Evolutionary conservation across 2,888 invertebrate species (phyloP).

Genomic region (Nudaria mundana): DNA sequence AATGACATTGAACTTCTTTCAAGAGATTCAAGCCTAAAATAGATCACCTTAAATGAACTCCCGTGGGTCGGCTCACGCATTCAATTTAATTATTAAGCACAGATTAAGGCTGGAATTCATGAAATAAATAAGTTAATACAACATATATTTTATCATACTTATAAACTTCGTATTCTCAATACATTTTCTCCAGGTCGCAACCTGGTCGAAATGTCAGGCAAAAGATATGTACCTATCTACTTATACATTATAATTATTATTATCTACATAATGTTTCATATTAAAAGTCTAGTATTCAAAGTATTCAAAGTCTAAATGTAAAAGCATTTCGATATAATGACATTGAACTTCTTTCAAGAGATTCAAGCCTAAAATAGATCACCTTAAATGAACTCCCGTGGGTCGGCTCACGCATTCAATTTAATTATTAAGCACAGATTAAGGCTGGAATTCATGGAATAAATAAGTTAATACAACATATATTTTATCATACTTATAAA

Average conservation of each 20-base stretch:
- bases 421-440: too few species aligned
- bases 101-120: constrained; percentile 1
- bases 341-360: background rate
- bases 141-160: too few species aligned
- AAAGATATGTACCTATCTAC: too few species aligned
- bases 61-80: background rate
- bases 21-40: constrained; percentile 1
- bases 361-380: constrained; percentile 1
- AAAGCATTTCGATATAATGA: background rate
- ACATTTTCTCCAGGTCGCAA: too few species aligned
- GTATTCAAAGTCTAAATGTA: constrained; percentile 2
- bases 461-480: background rate
- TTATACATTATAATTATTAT: too few species aligned
- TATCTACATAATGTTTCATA: too few species aligned
- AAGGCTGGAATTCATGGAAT: background rate
- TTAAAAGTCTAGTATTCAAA: too few species aligned
- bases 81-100: too few species aligned
- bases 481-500: too few species aligned
- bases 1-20: background rate
- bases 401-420: too few species aligned
- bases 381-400: background rate
- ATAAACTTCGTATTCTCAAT: too few species aligned
- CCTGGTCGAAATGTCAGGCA: too few species aligned
- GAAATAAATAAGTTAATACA: background rate
- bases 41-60: background rate